Conservation (phyloP, 2,888 invertebrate genomes). For the Andrena camellia region DNA sequence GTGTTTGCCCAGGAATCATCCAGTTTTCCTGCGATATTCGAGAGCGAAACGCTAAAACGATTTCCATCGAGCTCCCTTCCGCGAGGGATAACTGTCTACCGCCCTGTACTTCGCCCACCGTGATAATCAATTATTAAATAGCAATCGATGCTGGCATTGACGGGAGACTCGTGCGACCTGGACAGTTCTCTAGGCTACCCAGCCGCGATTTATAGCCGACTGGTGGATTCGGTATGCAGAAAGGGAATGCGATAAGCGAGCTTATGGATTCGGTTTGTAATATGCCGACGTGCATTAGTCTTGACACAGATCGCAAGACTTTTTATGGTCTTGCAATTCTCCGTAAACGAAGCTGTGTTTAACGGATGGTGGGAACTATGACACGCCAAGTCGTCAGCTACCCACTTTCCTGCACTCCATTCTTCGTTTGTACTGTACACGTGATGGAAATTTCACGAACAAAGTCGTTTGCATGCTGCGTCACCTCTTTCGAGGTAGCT, state of each 20-base stretch:
- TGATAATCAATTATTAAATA: conserved; percentile 36
- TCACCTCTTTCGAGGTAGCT: no score
- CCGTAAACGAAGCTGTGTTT: background rate
- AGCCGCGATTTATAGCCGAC: conserved; percentile 13
- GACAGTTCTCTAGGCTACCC: conserved; percentile 2
- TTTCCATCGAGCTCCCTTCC: background rate
- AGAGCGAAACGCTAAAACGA: background rate
- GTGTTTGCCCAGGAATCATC: background rate
- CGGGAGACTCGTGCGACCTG: background rate
- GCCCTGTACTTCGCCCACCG: background rate
- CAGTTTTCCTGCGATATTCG: background rate
- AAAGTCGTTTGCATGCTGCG: no score
- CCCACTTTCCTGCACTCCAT: background rate
- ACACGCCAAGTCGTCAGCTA: background rate
- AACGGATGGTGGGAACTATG: background rate
- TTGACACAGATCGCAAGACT: conserved; percentile 39
- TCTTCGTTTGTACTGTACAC: background rate
- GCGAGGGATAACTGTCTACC: no score
- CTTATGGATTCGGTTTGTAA: conserved; percentile 46
- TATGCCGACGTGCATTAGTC: conserved; percentile 14
- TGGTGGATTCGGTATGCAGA: conserved; percentile 26
- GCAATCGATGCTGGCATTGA: conserved; percentile 36
- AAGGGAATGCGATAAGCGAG: conserved; percentile 34
- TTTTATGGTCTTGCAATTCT: background rate
- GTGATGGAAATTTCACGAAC: no score